Conservation (phyloP, 2,797 vertebrate genomes). For the Mus caroli region DNA sequence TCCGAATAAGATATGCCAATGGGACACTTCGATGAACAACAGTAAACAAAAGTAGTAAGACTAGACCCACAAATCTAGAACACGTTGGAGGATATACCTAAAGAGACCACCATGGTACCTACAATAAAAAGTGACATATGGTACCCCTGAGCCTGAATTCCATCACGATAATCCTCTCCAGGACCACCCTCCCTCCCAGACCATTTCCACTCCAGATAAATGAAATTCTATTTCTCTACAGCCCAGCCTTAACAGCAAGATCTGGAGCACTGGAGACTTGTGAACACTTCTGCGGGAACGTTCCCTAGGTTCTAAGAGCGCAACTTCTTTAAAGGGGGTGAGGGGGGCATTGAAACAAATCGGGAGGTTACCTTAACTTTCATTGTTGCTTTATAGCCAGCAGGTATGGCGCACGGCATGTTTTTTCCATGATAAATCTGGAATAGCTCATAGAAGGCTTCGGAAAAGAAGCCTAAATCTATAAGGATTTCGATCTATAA, state of each 20-base stretch:
- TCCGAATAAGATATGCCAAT: constrained; percentile 6
- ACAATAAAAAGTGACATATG: neutral
- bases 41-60: constrained; percentile 23
- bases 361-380: constrained; percentile 84
- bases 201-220: neutral
- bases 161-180: neutral
- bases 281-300: neutral
- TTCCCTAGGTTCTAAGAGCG: neutral
- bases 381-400: constrained; percentile 82
- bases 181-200: neutral
- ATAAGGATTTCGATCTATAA: constrained; percentile 93
- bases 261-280: neutral
- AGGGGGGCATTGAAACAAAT: constrained; percentile 21
- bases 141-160: neutral
- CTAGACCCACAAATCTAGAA: neutral
- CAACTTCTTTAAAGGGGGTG: neutral
- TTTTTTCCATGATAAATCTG: constrained; percentile 90
- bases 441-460: constrained; percentile 92
- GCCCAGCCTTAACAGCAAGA: neutral
- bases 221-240: neutral
- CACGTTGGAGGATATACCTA: neutral
- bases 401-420: constrained; percentile 87
- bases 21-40: constrained; percentile 5
- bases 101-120: neutral
- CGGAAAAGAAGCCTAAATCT: constrained; percentile 92